Evolutionary conservation across 2,113 vertebrate species (phyloP).

Genomic region (Halichoeres trimaculatus): DNA sequence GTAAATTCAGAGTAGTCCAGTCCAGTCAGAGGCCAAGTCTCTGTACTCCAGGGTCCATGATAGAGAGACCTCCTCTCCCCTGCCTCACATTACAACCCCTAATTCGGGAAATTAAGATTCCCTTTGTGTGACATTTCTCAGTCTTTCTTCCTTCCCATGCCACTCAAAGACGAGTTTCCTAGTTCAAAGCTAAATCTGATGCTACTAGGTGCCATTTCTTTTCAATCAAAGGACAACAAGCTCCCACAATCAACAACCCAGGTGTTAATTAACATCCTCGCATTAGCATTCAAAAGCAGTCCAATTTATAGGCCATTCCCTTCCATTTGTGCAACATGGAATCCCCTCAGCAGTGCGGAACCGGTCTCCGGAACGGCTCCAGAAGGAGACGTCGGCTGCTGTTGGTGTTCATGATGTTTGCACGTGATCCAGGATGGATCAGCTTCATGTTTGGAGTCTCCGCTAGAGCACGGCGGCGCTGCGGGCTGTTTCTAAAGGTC

Average conservation of each 20-base stretch:
- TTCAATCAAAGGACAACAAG: conserved; percentile 81
- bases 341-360: conserved; percentile 20
- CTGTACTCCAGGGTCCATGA: conserved; percentile 38
- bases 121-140: conserved; percentile 81
- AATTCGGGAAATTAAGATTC: conserved; percentile 77
- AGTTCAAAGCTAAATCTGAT: conserved; percentile 77
- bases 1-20: conserved; percentile 55
- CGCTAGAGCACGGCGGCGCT: conserved; percentile 26
- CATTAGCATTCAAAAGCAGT: conserved; percentile 81
- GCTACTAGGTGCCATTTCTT: conserved; percentile 75
- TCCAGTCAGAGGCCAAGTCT: conserved; percentile 55
- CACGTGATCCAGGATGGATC: conserved; percentile 5
- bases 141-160: conserved; percentile 80
- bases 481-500: conserved; percentile 50
- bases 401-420: neutral
- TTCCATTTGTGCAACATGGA: conserved; percentile 77
- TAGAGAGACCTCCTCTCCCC: conserved; percentile 37
- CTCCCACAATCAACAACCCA: conserved; percentile 82
- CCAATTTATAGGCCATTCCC: conserved; percentile 77
- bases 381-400: neutral
- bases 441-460: conserved; percentile 33
- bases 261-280: conserved; percentile 83
- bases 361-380: neutral
- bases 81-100: conserved; percentile 67
- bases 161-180: conserved; percentile 72